These are phyloP conservation scores for Pan paniscus DNA, from an alignment of 2,113 vertebrate genomes.

Conservation along the genomic window DNA sequence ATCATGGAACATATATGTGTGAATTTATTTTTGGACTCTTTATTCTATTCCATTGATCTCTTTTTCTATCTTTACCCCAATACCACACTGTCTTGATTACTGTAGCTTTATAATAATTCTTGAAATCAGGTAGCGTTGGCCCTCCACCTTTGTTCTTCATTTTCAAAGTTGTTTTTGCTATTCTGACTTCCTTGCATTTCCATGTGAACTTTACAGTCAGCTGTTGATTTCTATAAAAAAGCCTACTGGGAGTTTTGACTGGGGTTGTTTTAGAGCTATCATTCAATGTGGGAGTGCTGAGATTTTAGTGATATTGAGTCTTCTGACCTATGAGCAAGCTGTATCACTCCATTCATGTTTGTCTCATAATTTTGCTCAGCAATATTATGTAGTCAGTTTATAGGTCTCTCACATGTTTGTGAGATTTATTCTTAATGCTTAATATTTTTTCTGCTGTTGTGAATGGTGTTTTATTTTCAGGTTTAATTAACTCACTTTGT, in stretches of 20 bases:
- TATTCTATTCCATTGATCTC: background rate
- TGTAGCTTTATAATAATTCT: background rate
- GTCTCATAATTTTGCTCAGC: background rate
- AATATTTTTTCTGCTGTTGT: background rate
- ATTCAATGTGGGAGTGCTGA: background rate
- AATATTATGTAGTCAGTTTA: background rate
- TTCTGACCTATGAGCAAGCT: background rate
- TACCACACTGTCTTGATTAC: background rate
- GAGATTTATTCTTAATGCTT: background rate
- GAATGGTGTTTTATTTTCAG: background rate
- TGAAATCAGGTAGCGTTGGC: background rate
- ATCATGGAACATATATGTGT: background rate
- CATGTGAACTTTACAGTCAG: background rate
- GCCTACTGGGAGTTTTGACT: background rate
- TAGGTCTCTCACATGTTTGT: background rate
- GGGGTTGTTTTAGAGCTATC: background rate
- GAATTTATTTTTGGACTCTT: background rate
- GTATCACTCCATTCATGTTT: background rate
- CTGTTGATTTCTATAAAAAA: background rate
- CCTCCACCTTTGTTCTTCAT: background rate
- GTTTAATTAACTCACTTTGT: conserved; percentile 15
- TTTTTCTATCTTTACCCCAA: background rate
- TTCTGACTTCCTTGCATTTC: conserved; percentile 28
- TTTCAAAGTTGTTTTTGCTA: background rate
- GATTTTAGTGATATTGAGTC: background rate